Conservation (phyloP, 2,888 invertebrate species). For the Aphodius granarius region DNA sequence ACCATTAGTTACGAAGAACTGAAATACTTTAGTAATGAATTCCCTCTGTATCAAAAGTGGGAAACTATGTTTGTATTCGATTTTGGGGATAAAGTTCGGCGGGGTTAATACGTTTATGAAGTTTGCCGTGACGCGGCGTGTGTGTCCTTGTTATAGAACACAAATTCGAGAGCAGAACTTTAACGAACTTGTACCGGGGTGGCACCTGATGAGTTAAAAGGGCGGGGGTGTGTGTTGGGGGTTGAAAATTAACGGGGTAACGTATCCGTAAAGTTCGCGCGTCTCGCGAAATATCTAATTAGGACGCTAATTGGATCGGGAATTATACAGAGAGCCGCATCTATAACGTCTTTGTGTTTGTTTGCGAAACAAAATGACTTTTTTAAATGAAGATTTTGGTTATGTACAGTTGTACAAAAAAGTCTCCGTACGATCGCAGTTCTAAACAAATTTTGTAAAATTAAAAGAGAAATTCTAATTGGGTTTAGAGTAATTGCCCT, state of each 20-base stretch:
- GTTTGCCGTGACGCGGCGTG: not conserved
- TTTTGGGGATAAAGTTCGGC: not conserved
- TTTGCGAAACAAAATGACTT: too few relatives aligned
- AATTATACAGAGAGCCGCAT: slow-evolving; percentile 24
- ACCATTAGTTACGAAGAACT: too few relatives aligned
- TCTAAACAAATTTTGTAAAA: too few relatives aligned
- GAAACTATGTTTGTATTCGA: not conserved
- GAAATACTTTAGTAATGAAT: too few relatives aligned
- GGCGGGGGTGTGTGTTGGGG: not conserved
- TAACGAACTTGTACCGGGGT: not conserved
- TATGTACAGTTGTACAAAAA: too few relatives aligned
- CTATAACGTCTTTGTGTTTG: too few relatives aligned
- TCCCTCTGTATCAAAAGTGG: too few relatives aligned
- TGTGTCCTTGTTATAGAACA: not conserved
- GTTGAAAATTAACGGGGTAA: not conserved
- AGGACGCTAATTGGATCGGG: slow-evolving; percentile 24
- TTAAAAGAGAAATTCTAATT: too few relatives aligned
- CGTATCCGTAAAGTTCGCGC: not conserved
- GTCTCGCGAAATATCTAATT: slow-evolving; percentile 24
- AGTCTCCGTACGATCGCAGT: too few relatives aligned
- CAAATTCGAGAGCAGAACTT: not conserved
- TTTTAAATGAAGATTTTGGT: too few relatives aligned
- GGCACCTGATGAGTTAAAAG: not conserved
- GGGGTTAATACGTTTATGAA: not conserved
- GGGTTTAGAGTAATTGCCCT: too few relatives aligned